These are phyloP conservation scores for Myotis daubentonii DNA, from an alignment of 2,797 vertebrate species.

Conservation along the genomic window DNA sequence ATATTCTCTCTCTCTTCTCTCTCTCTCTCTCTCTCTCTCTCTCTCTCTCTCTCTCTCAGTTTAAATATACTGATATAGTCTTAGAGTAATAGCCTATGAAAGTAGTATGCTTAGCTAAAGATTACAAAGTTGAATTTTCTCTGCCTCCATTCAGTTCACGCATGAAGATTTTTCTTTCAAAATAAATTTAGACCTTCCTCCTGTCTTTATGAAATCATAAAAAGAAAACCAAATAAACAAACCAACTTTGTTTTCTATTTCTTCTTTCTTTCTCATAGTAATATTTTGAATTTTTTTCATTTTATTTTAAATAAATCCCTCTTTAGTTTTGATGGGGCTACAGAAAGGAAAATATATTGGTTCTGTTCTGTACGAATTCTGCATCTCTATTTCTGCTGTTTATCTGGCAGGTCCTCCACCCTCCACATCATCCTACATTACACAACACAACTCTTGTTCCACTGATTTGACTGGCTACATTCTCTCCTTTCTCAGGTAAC, in stretches of 20 bases:
- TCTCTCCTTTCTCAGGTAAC: not conserved
- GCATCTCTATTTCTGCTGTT: not conserved
- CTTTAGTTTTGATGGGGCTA: not conserved
- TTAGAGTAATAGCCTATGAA: not conserved
- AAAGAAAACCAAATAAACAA: not conserved
- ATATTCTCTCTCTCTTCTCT: too few species aligned
- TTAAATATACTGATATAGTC: not conserved
- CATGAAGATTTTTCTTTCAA: not conserved
- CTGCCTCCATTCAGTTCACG: not conserved
- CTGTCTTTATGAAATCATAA: not conserved
- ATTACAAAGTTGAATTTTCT: not conserved
- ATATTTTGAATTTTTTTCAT: not conserved
- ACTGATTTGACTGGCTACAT: rapidly evolving
- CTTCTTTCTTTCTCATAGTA: not conserved
- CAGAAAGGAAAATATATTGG: not conserved
- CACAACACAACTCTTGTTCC: too few species aligned
- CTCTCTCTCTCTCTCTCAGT: not conserved
- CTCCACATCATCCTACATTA: rapidly evolving
- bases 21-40: too few species aligned
- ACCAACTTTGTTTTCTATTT: not conserved
- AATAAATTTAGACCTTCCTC: not conserved
- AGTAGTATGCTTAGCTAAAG: not conserved
- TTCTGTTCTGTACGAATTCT: not conserved
- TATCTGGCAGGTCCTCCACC: not conserved
- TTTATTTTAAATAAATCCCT: not conserved